Evolutionary conservation across 2,888 invertebrate genomes (phyloP), one percentile per base, ranked within the genome.

Genomic region (Phaonia tiefii): DNA sequence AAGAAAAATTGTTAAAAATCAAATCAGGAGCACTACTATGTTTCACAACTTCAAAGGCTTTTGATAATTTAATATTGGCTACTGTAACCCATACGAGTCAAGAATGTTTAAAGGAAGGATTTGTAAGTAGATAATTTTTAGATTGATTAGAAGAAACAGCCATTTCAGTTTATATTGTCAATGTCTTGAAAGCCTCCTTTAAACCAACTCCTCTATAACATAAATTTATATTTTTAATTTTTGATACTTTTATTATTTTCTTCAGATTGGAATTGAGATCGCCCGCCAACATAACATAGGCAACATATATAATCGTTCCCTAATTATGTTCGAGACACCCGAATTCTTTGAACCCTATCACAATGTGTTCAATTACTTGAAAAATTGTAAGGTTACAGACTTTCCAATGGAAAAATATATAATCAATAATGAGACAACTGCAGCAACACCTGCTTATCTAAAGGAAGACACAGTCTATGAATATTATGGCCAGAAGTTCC

Each of bases 281-380:
- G 83, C 86, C 2, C 87, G 85, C 20, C 89, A 89, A 44, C 85
- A 86, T 44, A 89, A 91, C 75, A 85, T 89, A 25, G 86, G 88
- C 1, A 84, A 85, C 22, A 87, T 91, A 58, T 88, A 91, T 71
- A 85, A 86, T 25, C 87, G 89, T 0, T 88, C 91, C 0, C 93
- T 92, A 79, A 86, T 93, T 0, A 95, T 96, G 95, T 92, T 95
- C 1, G 96, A 96, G 88, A 94, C 95, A 69, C 94, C 93, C 67
- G 94, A 95, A 0, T 97, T 95, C 89, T 96, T 96, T 87, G 96
- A 96, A 86, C 95, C 96, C 0, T 97, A 96, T 87, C 92, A 94
- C 82, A 94, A 95, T 86, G 95, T 96, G 0, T 91, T 96, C 70
- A 92, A 92, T 83, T 95, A 94, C n/a, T 87, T 97, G 26, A 93